Conservation (phyloP, 2,113 vertebrate species). For the Oryzias javanicus region DNA sequence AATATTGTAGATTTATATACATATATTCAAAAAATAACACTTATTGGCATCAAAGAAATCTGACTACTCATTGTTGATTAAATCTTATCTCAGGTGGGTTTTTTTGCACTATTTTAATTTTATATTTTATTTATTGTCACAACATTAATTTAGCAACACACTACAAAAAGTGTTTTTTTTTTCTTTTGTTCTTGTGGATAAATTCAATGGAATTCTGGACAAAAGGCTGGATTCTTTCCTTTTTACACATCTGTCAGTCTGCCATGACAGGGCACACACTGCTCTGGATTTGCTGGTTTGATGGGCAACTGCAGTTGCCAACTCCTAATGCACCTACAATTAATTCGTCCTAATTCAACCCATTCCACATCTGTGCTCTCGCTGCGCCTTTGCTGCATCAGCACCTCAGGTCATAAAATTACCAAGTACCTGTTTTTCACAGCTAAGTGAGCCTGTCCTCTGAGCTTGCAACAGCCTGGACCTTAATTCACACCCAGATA, state of each 20-base stretch:
- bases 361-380: conserved; percentile 19
- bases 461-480: conserved; percentile 19
- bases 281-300: conserved; percentile 27
- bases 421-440: conserved; percentile 44
- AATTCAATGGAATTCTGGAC: not conserved
- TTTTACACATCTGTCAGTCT: conserved; percentile 11
- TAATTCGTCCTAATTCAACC: conserved; percentile 35
- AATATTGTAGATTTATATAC: too few species aligned
- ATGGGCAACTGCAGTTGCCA: conserved; percentile 30
- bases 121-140: too few species aligned
- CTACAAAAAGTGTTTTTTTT: too few species aligned
- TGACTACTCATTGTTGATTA: too few species aligned
- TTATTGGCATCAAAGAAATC: too few species aligned
- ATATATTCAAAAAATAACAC: too few species aligned
- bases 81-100: too few species aligned
- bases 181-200: not conserved
- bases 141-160: not conserved
- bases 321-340: conserved; percentile 18
- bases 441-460: conserved; percentile 36
- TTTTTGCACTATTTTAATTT: too few species aligned
- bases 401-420: conserved; percentile 31
- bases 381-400: conserved; percentile 21
- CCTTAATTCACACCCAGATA: conserved; percentile 16
- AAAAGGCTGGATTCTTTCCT: not conserved
- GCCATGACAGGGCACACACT: conserved; percentile 3